Conservation (phyloP, 2,113 vertebrate species). For the Gobius niger region DNA sequence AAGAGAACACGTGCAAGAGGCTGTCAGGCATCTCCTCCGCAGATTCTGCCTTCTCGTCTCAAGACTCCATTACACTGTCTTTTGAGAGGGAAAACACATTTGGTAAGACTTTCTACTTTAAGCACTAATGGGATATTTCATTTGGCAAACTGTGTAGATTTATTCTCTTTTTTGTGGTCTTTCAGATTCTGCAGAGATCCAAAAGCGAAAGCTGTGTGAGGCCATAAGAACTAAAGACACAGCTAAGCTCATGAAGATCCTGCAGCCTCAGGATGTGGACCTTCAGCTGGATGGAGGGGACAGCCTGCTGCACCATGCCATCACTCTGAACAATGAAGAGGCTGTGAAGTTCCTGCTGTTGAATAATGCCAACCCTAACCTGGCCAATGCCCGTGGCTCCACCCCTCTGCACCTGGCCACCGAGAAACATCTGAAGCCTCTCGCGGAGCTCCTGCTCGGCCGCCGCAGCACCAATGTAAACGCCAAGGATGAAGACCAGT, state of each 20-base stretch:
- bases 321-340: conserved; percentile 88
- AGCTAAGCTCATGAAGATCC: conserved; percentile 94
- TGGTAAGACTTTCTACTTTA: conserved; percentile 67
- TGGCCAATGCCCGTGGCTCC: conserved; percentile 83
- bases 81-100: conserved; percentile 90
- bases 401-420: conserved; percentile 91
- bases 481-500: conserved; percentile 93
- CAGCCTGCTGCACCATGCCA: conserved; percentile 89
- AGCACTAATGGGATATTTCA: neutral
- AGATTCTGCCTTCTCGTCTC: conserved; percentile 96
- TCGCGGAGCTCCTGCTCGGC: conserved; percentile 88
- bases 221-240: conserved; percentile 89
- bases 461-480: conserved; percentile 90
- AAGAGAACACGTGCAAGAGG: conserved; percentile 84
- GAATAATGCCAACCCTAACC: conserved; percentile 90
- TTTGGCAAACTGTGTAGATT: neutral
- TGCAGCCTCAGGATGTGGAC: conserved; percentile 97
- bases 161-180: neutral
- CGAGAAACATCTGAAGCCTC: conserved; percentile 81
- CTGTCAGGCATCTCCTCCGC: conserved; percentile 95
- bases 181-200: conserved; percentile 87
- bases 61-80: conserved; percentile 91
- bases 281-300: conserved; percentile 85
- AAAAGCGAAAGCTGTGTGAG: conserved; percentile 89
- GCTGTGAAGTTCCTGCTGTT: conserved; percentile 93